Conservation (phyloP, 1,140 invertebrate genomes). For the Hycleus phaleratus region DNA sequence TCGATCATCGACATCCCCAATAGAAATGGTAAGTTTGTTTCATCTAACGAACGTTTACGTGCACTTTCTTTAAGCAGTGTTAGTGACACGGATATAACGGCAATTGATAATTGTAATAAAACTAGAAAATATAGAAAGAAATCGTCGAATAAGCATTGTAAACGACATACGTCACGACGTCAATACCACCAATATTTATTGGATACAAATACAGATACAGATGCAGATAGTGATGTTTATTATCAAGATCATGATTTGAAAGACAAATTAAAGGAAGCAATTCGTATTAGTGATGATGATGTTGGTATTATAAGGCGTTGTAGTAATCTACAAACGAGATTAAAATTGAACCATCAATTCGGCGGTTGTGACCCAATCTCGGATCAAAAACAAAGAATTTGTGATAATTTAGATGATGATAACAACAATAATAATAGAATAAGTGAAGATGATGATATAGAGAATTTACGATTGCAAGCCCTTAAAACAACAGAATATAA, state of each 20-base stretch:
- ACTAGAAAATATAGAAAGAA: neutral
- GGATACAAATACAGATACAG: neutral
- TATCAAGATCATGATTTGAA: conserved; percentile 3
- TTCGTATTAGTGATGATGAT: conserved; percentile 24
- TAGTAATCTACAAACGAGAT: conserved; percentile 25
- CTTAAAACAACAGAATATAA: conserved; percentile 3
- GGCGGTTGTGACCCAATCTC: neutral
- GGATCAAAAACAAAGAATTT: too few species aligned
- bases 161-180: neutral
- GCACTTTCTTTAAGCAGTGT: conserved; percentile 38
- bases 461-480: neutral
- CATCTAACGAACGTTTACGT: conserved; percentile 31
- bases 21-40: conserved; percentile 34
- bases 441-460: conserved; percentile 3
- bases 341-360: neutral
- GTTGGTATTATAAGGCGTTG: neutral
- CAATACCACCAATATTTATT: neutral
- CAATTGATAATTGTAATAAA: neutral
- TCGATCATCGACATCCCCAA: conserved; percentile 22
- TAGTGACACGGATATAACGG: conserved; percentile 24
- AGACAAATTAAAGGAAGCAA: conserved; percentile 32
- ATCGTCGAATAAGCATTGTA: neutral
- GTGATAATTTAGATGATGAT: too few species aligned
- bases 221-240: conserved; percentile 22
- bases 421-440: too few species aligned